These are phyloP conservation scores for Drosophila fulvimacula DNA, from an alignment of 2,888 invertebrate genomes.

Conservation along the genomic window DNA sequence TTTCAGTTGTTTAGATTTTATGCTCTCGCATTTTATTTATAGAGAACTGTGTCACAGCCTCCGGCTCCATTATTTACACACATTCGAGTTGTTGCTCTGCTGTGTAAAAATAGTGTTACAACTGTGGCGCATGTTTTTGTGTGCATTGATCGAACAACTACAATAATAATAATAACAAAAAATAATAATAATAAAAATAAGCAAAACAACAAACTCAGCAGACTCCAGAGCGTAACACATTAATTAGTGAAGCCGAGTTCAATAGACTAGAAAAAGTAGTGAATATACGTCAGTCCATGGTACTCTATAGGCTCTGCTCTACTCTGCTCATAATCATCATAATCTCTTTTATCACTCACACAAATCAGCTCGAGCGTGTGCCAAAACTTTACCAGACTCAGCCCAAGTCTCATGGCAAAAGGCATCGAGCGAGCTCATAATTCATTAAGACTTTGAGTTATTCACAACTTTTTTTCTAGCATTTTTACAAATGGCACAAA, in stretches of 20 bases:
- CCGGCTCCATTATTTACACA: slow-evolving; percentile 39
- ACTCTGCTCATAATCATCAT: slow-evolving; percentile 17
- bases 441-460: slow-evolving; percentile 77
- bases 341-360: slow-evolving; percentile 27
- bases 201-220: slow-evolving; percentile 19
- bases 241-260: slow-evolving; percentile 1
- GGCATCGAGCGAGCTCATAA: slow-evolving; percentile 55
- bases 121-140: slow-evolving; percentile 19
- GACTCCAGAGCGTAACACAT: neutral
- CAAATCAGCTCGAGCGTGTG: slow-evolving; percentile 1
- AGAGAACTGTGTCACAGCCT: slow-evolving; percentile 31
- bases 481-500: slow-evolving; percentile 40
- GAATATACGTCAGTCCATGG: neutral
- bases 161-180: slow-evolving; percentile 25
- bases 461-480: slow-evolving; percentile 67
- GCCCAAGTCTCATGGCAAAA: slow-evolving; percentile 6
- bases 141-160: slow-evolving; percentile 42
- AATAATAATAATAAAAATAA: slow-evolving; percentile 51
- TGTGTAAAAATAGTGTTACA: slow-evolving; percentile 24
- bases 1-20: slow-evolving; percentile 76
- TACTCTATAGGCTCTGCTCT: neutral
- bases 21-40: slow-evolving; percentile 72
- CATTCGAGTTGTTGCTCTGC: slow-evolving; percentile 14
- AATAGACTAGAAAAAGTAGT: neutral
- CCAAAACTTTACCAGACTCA: slow-evolving; percentile 29